These are phyloP conservation scores for Hirtodrosophila histrioides DNA, from an alignment of 2,888 invertebrate genomes.

Conservation along the genomic window DNA sequence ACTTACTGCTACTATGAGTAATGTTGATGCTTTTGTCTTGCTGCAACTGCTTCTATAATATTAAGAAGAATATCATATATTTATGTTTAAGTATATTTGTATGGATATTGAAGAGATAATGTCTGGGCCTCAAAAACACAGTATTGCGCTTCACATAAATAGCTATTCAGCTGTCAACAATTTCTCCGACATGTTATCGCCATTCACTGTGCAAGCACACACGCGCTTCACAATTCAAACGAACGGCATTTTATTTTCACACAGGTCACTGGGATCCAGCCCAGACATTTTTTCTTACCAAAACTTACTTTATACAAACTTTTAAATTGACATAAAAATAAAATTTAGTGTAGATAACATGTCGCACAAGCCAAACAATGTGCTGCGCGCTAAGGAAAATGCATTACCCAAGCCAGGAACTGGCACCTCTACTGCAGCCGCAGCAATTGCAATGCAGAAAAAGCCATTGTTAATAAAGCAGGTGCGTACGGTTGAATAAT, in stretches of 20 bases:
- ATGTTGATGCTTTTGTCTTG: too few relatives aligned
- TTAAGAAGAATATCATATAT: too few relatives aligned
- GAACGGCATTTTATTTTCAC: slow-evolving; percentile 79
- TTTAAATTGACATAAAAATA: slow-evolving; percentile 12
- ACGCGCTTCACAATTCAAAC: slow-evolving; percentile 72
- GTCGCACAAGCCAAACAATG: slow-evolving; percentile 58
- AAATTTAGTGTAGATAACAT: slow-evolving; percentile 41
- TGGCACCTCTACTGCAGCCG: slow-evolving; percentile 13
- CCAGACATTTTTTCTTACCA: slow-evolving; percentile 11
- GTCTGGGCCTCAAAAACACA: neutral
- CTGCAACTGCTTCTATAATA: too few relatives aligned
- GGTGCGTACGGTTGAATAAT: slow-evolving; percentile 34
- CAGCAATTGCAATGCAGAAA: slow-evolving; percentile 44
- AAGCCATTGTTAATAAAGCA: slow-evolving; percentile 51
- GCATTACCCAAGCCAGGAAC: slow-evolving; percentile 33
- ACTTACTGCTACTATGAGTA: too few relatives aligned
- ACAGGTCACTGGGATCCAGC: slow-evolving; percentile 23
- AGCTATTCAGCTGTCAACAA: neutral
- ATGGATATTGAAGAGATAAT: too few relatives aligned
- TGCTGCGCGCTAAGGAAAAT: slow-evolving; percentile 68
- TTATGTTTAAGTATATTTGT: too few relatives aligned
- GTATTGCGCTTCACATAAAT: neutral
- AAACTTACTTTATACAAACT: slow-evolving; percentile 10
- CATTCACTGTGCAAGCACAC: slow-evolving; percentile 23
- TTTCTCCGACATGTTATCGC: slow-evolving; percentile 13